Base-by-base conservation (phyloP, 2,113 vertebrate genomes). In the Tetrao urogallus region DNA sequence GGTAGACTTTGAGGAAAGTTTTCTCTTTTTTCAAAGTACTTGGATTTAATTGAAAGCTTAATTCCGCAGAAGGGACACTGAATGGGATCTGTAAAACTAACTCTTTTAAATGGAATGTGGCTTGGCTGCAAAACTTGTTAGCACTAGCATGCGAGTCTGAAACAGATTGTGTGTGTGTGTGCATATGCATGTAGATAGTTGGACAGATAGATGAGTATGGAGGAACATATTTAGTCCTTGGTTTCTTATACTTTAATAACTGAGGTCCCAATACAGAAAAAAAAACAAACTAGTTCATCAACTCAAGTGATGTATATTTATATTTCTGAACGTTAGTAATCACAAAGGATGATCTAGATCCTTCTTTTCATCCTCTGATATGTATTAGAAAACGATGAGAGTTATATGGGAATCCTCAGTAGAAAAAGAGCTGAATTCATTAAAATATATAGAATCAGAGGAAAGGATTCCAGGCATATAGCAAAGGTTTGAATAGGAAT, bases 51-150 rank as follows among this genome's bases (percentile, higher is more conserved):
- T 75, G 38, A 75, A 83, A 91, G 77, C 5, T 6, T 6, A 90
- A 81, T 91, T 94, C 76, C 76, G 78, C 8, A 65, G 76, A 17
- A 76, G 52, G 72, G 57, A 75, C 69, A 72, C 57, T 24, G 82
- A 72, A 36, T 16, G 69, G 43, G 61, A 57, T 80, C 38, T 57
- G 15, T 60, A 77, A 86, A 94, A 61, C 58, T 30, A 92, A 83
- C 47, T 87, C 71, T 92, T 85, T 82, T 32, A 60, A 64, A 72
- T 88, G 94, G 94, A 94, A 91, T 94, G 91, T 90, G 88, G 82
- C 76, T 86, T 88, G 91, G 86, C 91, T 88, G 45, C 90, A 86
- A 34, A 88, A 90, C 91, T 69, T 93, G 95, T 93, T 94, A 78
- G 48, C 85, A 78, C 90, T 89, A 81, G 87, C 79, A 36, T 43